Conservation (phyloP, 2,888 invertebrate genomes). For the Lasioglossum lativentre region DNA sequence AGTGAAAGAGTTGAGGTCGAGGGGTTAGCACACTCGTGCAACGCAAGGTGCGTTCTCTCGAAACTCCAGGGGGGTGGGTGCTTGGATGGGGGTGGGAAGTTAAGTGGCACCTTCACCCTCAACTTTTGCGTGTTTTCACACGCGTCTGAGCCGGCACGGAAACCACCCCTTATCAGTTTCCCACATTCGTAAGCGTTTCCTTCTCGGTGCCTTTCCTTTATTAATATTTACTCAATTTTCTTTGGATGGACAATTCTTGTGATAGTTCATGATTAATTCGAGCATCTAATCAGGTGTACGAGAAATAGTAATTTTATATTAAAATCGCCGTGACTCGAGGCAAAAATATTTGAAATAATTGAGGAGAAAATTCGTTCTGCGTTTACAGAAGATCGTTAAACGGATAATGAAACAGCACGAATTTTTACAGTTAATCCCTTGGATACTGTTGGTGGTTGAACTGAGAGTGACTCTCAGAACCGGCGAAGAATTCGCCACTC, state of each 20-base stretch:
- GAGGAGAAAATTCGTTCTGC: neutral
- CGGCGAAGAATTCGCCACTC: conserved; percentile 7
- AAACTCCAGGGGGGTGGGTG: conserved; percentile 12
- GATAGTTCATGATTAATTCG: neutral
- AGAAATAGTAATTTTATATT: neutral
- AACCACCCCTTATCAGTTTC: conserved; percentile 25
- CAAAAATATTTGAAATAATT: neutral
- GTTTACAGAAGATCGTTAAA: neutral
- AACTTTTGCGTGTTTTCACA: conserved; percentile 64
- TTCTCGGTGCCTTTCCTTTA: neutral
- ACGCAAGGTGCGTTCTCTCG: conserved; percentile 68
- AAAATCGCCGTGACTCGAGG: neutral
- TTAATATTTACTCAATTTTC: neutral
- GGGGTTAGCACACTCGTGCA: conserved; percentile 73
- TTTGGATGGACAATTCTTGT: neutral
- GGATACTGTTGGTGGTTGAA: neutral
- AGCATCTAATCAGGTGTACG: neutral
- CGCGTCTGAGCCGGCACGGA: conserved; percentile 46
- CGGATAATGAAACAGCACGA: neutral
- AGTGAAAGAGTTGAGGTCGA: conserved; percentile 79
- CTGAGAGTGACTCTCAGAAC: neutral
- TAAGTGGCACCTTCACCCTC: conserved; percentile 75
- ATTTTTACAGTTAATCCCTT: neutral
- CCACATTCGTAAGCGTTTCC: neutral
- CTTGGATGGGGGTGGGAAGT: conserved; percentile 39